A percentile compares a stretch with the other conserved stretches of the same genome.
phyloP scores from a whole-genome alignment of 2,888 invertebrate species.

The Chrysina gloriosa region DNA sequence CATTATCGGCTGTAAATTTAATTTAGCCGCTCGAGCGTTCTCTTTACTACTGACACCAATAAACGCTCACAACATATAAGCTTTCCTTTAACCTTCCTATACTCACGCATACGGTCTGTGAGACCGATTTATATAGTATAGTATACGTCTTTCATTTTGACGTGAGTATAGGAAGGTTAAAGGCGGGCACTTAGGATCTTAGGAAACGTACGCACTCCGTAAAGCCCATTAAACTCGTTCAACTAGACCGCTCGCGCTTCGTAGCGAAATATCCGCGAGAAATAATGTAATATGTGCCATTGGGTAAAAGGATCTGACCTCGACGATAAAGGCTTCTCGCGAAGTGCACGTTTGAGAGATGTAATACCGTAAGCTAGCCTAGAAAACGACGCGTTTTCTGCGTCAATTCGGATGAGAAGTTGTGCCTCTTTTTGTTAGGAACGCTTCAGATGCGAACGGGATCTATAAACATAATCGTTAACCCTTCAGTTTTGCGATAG shows the following conservation, averaged over 20 bases:
- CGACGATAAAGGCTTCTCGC: slow-evolving; percentile 3
- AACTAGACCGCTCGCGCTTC: neutral
- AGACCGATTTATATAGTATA: too few relatives aligned
- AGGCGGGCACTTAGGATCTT: neutral
- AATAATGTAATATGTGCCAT: slow-evolving; percentile 13
- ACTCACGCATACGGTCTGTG: too few relatives aligned
- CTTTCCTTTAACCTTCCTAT: slow-evolving; percentile 2
- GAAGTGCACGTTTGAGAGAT: slow-evolving; percentile 7
- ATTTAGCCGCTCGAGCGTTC: neutral
- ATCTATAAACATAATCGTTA: too few relatives aligned
- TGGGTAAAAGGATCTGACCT: slow-evolving; percentile 28
- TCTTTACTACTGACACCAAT: neutral
- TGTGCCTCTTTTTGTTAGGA: neutral
- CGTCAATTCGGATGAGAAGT: neutral
- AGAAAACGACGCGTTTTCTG: slow-evolving; percentile 15
- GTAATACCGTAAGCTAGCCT: slow-evolving; percentile 22
- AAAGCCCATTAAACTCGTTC: neutral
- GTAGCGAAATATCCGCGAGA: neutral
- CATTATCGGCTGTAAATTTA: neutral
- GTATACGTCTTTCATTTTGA: too few relatives aligned
- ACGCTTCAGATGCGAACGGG: too few relatives aligned
- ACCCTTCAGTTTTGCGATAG: too few relatives aligned
- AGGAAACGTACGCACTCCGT: neutral
- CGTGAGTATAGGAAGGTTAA: too few relatives aligned
- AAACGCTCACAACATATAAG: neutral